Evolutionary conservation across 2,888 invertebrate genomes (phyloP).

Genomic region (Scaptomyza caliginosa): DNA sequence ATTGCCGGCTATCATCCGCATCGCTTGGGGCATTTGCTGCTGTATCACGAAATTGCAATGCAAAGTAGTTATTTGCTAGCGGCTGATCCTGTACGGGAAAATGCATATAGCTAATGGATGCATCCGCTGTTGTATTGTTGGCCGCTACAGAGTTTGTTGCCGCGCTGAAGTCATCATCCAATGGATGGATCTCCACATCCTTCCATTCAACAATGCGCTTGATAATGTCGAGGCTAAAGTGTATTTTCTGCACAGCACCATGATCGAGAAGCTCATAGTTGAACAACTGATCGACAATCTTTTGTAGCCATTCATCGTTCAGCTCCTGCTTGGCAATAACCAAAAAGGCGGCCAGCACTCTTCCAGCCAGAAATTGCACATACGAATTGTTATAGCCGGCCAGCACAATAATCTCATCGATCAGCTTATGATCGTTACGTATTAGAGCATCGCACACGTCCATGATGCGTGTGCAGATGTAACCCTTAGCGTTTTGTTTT

Average conservation of each 20-base stretch:
- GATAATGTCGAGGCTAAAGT: conserved; percentile 93
- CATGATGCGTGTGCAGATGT: conserved; percentile 92
- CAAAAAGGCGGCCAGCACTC: conserved; percentile 92
- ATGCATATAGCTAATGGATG: conserved; percentile 69
- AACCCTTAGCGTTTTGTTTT: conserved; percentile 92
- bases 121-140: conserved; percentile 29
- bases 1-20: conserved; percentile 10
- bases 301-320: conserved; percentile 92
- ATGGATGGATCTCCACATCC: conserved; percentile 91
- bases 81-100: conserved; percentile 78
- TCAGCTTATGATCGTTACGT: conserved; percentile 92
- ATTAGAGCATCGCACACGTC: conserved; percentile 92
- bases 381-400: conserved; percentile 91
- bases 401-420: conserved; percentile 92
- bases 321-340: conserved; percentile 93
- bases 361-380: conserved; percentile 91
- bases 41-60: conserved; percentile 78
- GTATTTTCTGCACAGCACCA: conserved; percentile 89
- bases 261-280: conserved; percentile 87
- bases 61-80: conserved; percentile 83
- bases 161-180: conserved; percentile 87
- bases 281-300: conserved; percentile 89
- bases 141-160: conserved; percentile 1
- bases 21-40: conserved; percentile 5
- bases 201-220: conserved; percentile 95